A percentile compares a stretch with the other conserved stretches of the same genome.
Evolutionary conservation across 2,888 invertebrate species (phyloP).

Genomic region (Isotomurus palustris): DNA sequence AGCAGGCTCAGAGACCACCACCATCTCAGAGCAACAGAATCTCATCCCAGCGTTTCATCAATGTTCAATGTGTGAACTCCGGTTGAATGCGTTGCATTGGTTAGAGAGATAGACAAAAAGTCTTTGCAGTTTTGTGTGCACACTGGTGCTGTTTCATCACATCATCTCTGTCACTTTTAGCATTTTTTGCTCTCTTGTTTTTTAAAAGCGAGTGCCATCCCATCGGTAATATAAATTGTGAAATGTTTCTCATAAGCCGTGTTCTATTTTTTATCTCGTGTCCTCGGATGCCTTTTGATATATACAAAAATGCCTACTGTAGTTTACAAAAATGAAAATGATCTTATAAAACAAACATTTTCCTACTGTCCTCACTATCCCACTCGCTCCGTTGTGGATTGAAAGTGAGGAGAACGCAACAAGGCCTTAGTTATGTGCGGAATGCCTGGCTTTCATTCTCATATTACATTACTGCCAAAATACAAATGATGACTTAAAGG

Average conservation of each 20-base stretch:
- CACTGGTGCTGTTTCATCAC: conserved; percentile 11
- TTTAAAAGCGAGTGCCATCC: conserved; percentile 1
- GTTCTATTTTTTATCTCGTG: background rate
- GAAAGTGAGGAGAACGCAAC: background rate
- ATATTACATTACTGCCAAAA: conserved; percentile 8
- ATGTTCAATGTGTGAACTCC: conserved; percentile 12
- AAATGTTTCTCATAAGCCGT: background rate
- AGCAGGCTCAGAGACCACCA: background rate
- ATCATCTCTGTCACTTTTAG: conserved; percentile 10
- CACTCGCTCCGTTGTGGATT: too few relatives aligned
- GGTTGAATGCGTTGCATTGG: conserved; percentile 1
- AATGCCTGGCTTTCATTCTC: conserved; percentile 5
- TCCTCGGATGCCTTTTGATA: too few relatives aligned
- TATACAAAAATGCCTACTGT: conserved; percentile 1
- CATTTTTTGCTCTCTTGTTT: conserved; percentile 1
- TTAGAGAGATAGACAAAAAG: too few relatives aligned
- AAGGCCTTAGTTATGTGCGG: conserved; percentile 8
- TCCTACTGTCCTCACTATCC: too few relatives aligned
- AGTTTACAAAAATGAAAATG: too few relatives aligned
- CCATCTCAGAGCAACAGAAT: background rate
- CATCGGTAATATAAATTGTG: background rate
- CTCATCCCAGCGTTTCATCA: background rate
- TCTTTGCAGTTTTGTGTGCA: too few relatives aligned
- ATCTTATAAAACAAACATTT: too few relatives aligned
- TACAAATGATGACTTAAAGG: conserved; percentile 9